These are phyloP conservation scores for Lasioglossum calceatum DNA, from an alignment of 2,888 invertebrate species.

Conservation along the genomic window DNA sequence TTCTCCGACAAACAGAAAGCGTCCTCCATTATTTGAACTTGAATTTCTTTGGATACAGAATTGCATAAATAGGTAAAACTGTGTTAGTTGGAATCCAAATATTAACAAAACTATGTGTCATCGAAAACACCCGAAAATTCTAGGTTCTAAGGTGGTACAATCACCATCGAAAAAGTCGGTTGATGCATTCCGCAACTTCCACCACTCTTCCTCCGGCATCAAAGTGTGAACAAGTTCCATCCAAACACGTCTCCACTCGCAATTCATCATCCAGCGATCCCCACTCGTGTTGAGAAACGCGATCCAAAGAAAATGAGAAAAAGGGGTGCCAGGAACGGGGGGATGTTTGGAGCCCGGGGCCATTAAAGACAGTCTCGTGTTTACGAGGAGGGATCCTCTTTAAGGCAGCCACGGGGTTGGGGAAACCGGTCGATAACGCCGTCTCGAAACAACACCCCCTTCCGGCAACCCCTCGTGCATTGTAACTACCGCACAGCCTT, in stretches of 20 bases:
- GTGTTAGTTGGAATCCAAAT: too few species aligned
- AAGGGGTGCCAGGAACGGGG: not conserved
- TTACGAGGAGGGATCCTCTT: conserved; percentile 69
- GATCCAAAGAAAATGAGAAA: not conserved
- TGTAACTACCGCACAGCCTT: conserved; percentile 68
- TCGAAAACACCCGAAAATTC: not conserved
- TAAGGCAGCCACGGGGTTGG: conserved; percentile 67
- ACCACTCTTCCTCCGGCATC: not conserved
- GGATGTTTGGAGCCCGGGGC: not conserved
- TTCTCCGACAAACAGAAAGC: not conserved
- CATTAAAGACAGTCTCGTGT: conserved; percentile 66
- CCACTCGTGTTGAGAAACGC: not conserved
- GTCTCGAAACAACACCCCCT: conserved; percentile 75
- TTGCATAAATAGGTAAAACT: not conserved
- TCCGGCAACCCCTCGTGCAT: conserved; percentile 60
- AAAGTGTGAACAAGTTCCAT: not conserved
- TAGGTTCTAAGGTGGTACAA: not conserved
- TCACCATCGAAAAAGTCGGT: not conserved
- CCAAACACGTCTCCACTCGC: not conserved
- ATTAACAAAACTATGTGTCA: too few species aligned
- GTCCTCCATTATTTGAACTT: not conserved
- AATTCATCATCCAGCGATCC: not conserved
- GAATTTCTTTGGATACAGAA: too few species aligned
- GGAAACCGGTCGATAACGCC: conserved; percentile 75
- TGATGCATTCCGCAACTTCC: not conserved